Evolutionary conservation across 92 coral and sea anemone genomes (phyloP), one percentile per base, ranked within the genome.

Genomic region (Virgularia gustaviana): DNA sequence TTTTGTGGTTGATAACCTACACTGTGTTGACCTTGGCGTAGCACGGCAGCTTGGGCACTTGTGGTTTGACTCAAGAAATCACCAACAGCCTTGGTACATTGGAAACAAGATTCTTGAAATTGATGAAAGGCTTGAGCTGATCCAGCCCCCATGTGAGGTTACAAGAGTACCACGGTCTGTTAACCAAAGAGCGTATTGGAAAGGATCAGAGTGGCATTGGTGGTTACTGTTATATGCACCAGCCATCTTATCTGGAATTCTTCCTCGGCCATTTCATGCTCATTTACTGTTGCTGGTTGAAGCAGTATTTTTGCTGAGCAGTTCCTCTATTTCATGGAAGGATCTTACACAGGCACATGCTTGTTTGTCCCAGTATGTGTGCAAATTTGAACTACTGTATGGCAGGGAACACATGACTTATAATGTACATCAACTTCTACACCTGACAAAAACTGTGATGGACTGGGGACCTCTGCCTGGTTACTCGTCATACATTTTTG

Each of bases 201-300:
- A 43, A 43, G 51, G 51, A 5, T 43, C 51, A 43, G 51, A 43
- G 19, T 43, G 51, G 51, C 51, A 43, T 43, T 43, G 51, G 51
- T 43, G 51, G 51, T 20, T 43, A 13, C 19, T 43, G 51, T 20
- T 43, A 16, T 43, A 43, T 20, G 13, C 51, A 13, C 51, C 51
- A 43, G 51, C 1, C 19, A 20, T 43, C 19, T 20, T 43, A 13
- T 43, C n/a, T 43, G 51, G 51, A 43, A 43, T 43, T 43, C 51
- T 43, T 13, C 51, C 51, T 43, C n/a, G 51, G 4, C 51, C 51
- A 16, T 43, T 43, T 4, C n/a, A n/a, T n/a, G n/a, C 19, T 43
- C 5, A 43, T 43, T 43, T 43, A 20, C 19, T 43, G 51, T 20
- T 43, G 13, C 2, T 43, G 13, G 51, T 43, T 16, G 51, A 43